Conservation (phyloP, 53 echinoderm and acorn worm species). For the Temnopleurus reevesii region DNA sequence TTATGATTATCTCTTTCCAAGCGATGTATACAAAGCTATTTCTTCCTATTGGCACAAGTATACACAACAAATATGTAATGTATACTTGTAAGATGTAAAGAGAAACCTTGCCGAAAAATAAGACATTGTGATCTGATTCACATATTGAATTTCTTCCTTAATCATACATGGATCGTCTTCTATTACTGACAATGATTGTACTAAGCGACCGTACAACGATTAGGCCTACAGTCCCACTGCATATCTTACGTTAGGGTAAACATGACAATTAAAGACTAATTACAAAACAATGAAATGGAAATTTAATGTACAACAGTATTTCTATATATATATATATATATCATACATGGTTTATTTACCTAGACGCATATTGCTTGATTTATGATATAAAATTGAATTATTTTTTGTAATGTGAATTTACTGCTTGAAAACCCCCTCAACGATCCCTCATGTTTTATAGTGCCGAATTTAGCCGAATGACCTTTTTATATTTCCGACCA, state of each 20-base stretch:
- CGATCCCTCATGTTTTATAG: not conserved
- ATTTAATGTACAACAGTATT: too few relatives aligned
- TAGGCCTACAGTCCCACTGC: conserved; percentile 19
- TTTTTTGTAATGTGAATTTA: too few relatives aligned
- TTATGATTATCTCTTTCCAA: not conserved
- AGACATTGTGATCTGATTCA: not conserved
- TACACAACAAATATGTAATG: not conserved
- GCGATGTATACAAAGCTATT: too few relatives aligned
- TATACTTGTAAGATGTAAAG: not conserved
- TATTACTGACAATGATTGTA: not conserved
- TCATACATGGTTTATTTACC: too few relatives aligned
- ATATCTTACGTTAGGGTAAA: too few relatives aligned
- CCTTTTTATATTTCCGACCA: not conserved
- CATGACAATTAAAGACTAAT: too few relatives aligned
- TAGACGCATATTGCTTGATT: too few relatives aligned
- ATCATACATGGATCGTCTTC: not conserved
- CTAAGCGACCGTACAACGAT: not conserved
- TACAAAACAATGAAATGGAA: too few relatives aligned
- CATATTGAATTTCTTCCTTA: not conserved
- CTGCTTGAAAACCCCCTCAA: too few relatives aligned
- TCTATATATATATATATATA: too few relatives aligned
- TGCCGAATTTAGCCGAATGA: not conserved
- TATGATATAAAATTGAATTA: too few relatives aligned
- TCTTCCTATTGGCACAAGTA: too few relatives aligned
- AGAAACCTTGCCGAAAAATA: not conserved